Base-by-base conservation (phyloP, 1,140 invertebrate species). In the Procambarus virginalis region DNA sequence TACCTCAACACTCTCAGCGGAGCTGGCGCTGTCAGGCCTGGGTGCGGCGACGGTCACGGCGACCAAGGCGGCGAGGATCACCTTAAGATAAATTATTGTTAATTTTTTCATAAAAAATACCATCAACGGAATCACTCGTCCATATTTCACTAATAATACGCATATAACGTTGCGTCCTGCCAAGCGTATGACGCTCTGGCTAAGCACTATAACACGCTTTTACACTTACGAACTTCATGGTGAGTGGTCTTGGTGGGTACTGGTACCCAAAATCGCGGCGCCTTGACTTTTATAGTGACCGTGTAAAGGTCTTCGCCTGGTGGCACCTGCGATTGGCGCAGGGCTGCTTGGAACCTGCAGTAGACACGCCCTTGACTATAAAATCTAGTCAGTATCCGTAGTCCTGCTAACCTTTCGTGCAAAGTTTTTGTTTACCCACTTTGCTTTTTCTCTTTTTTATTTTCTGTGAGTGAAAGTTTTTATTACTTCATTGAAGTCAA, bases 41-140 rank as follows among this genome's bases (percentile, higher is more conserved):
- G 90, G 90, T 12, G 68, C 79, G 34, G 84, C 90, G 60, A 78
- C 46, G 70, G 84, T 34, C 48, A 87, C 79, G 20, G 84, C 55
- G 78, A 49, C 80, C 79, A 86, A 20, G 68, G 60, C 22, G 12
- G 90, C 85, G 55, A 91, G 34, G 79, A 91, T 87, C 51, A 91
- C 48, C 85, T 91, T 51, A 9, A 87, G 55, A 58, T 58, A 9
- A 58, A 58, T 58, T 58, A 58, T 12, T 58, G 55, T 12, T 12
- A 58, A 58, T 58, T 0, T 9, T 12, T 58, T 12, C 34, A 34
- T 34, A 34, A 34, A 34, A 34, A 58, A 34, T 58, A 58, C 0
- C 55, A 12, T 12, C 55, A 58, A 9, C 55, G 55, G 55, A 12
- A 58, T 12, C 55, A 58, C 6, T 58, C 6, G 8, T 58, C 55